phyloP scores from a whole-genome alignment of 2,888 invertebrate species.

The Phengaris arion region DNA sequence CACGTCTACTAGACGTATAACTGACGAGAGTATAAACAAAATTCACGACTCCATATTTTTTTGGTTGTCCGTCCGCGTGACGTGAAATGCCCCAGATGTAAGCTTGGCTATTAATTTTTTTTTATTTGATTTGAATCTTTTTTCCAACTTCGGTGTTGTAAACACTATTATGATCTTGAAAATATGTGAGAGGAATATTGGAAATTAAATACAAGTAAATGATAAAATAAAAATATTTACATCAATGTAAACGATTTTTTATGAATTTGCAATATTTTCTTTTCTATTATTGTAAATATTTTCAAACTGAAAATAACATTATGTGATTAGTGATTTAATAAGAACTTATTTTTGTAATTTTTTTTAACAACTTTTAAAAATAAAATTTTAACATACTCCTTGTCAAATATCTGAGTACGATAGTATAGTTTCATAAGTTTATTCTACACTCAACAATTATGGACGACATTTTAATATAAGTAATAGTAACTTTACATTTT shows the following conservation, averaged over 20 bases:
- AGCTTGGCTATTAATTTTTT: too few species aligned
- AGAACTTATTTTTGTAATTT: neutral
- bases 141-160: neutral
- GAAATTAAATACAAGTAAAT: neutral
- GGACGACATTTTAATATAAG: too few species aligned
- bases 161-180: constrained; percentile 29
- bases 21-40: too few species aligned
- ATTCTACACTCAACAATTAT: neutral
- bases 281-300: neutral
- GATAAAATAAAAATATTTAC: neutral
- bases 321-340: neutral
- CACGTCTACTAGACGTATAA: too few species aligned
- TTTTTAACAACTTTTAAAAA: neutral
- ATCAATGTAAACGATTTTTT: neutral
- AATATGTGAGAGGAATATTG: constrained; percentile 33
- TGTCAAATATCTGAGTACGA: neutral
- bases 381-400: neutral
- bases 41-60: too few species aligned
- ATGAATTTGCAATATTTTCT: neutral
- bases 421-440: neutral
- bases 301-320: constrained; percentile 1
- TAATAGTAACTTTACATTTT: neutral
- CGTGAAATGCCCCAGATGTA: too few species aligned
- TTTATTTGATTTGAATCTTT: neutral
- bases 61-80: too few species aligned